phyloP scores from a whole-genome alignment of 2,888 invertebrate species.

The Oscheius onirici region DNA sequence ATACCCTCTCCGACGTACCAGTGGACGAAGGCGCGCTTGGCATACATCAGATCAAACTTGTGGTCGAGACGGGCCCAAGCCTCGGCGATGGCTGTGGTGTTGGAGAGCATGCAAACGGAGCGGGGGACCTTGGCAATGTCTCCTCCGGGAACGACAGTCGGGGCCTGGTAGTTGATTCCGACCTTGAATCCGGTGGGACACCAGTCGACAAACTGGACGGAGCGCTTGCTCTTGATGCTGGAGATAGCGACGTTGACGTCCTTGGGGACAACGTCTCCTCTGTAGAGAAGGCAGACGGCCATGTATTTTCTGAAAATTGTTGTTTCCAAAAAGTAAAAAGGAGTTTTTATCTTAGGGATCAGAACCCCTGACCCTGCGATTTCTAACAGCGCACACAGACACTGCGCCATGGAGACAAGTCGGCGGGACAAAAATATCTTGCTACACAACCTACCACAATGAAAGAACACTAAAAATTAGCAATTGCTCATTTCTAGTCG shows the following conservation, averaged over 20 bases:
- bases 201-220: constrained; percentile 84
- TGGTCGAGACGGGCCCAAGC: constrained; percentile 84
- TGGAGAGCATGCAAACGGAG: constrained; percentile 86
- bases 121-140: constrained; percentile 81
- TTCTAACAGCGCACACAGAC: no score
- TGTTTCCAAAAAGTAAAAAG: no score
- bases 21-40: constrained; percentile 75
- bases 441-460: no score
- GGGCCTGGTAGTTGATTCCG: constrained; percentile 77
- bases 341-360: no score
- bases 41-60: constrained; percentile 83
- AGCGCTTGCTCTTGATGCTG: constrained; percentile 90
- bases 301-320: constrained; percentile 70
- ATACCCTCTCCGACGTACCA: constrained; percentile 74
- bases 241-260: constrained; percentile 93
- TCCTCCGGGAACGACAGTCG: constrained; percentile 89
- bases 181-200: constrained; percentile 68
- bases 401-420: no score
- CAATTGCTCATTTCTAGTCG: no score
- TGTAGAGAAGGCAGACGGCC: constrained; percentile 74
- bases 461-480: no score
- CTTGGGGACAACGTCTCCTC: constrained; percentile 90
- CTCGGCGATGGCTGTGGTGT: constrained; percentile 89
- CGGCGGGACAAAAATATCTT: no score
- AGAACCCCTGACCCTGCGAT: no score